Evolutionary conservation across 2,113 vertebrate species (phyloP), one percentile per base, ranked within the genome.

Genomic region (Gymnorhina tibicen): DNA sequence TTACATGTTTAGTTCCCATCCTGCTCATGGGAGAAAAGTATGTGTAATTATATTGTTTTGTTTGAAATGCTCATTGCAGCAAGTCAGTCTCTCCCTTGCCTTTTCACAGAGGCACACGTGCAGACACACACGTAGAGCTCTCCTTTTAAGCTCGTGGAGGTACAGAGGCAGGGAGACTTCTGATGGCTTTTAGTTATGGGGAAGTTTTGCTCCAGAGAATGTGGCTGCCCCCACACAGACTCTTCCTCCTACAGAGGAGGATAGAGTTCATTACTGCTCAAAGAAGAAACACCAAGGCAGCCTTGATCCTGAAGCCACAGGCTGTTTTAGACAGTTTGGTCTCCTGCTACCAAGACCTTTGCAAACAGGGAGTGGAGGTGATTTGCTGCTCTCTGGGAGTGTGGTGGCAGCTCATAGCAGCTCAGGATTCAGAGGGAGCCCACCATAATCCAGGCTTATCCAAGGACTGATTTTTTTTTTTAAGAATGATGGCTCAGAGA

Each of bases 331-430:
- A 10, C 12, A 26, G 4, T 53, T 37, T 82, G 35, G 28, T 32
- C 1, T 60, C 49, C 30, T 72, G 23, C 16, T 79, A 20, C 30
- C 33, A 47, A 24, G 18, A 33, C 6, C 19, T 85, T 72, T 82
- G 44, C 30, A 44, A 79, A 28, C 18, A 47, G 22, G 13, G 27
- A 52, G 7, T 2, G 6, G 66, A 82, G 33, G 44, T 56, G 58
- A 68, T 73, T 52, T 83, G 16, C 13, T 68, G 16, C 9, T 47
- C 13, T 68, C 33, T 59, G 47, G 39, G 21, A 60, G 46, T 7
- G 16, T 3, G 9, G 9, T 3, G 5, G 39, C 22, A 59, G 37
- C 27, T 85, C 0, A 0, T 4, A 70, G 66, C 16, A 85, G 33
- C 18, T 17, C 33, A 73, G 27, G 21, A n/a, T 67, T 70, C 63